Conservation (phyloP, 1,140 invertebrate species). For the Phymorhynchus buccinoides region DNA sequence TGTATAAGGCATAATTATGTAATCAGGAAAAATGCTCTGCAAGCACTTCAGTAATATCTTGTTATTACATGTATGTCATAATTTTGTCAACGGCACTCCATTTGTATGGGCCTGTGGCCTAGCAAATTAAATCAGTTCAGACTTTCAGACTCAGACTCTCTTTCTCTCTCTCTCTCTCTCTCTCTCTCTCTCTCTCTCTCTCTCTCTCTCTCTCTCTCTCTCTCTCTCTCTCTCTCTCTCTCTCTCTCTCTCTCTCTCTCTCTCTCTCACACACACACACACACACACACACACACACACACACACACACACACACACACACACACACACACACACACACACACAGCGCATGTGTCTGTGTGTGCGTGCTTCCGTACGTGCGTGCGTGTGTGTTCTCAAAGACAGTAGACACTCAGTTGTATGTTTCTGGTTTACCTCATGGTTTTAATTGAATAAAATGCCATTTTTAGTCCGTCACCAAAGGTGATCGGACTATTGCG, state of each 20-base stretch:
- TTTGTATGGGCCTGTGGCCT: no score
- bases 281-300: background rate
- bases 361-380: background rate
- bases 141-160: background rate
- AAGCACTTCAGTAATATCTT: no score
- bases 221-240: background rate
- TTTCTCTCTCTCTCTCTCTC: constrained; percentile 11
- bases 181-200: background rate
- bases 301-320: background rate
- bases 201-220: background rate
- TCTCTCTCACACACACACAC: background rate
- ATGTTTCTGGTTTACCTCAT: no score
- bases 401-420: no score
- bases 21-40: no score
- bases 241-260: background rate
- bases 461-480: no score
- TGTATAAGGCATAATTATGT: no score
- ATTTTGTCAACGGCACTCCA: no score
- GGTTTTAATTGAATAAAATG: no score
- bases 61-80: no score
- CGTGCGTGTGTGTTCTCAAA: background rate
- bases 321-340: background rate
- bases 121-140: no score
- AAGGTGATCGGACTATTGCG: no score
- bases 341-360: background rate